Conservation (phyloP, 2,888 invertebrate species). For the Branchipolynoe longqiensis region DNA sequence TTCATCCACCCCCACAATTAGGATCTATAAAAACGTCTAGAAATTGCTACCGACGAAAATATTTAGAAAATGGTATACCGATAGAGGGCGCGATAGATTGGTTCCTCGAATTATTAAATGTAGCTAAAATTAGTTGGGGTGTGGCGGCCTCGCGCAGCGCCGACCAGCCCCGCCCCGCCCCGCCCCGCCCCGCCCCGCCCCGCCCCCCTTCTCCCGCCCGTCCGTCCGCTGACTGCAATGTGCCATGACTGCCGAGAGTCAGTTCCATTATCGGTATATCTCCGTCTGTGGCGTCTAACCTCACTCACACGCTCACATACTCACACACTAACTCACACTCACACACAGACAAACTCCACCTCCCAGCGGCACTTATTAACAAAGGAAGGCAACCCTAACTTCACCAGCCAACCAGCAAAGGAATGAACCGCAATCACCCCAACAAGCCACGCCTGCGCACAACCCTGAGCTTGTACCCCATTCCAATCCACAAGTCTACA, state of each 20-base stretch:
- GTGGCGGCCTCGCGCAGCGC: conserved; percentile 5
- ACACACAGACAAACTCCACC: background rate
- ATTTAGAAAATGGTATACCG: too few species aligned
- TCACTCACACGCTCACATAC: too few species aligned
- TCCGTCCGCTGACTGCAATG: conserved; percentile 9
- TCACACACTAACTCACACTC: too few species aligned
- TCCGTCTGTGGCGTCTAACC: conserved; percentile 17
- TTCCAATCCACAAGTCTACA: too few species aligned
- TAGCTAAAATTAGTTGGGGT: background rate
- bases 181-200: too few species aligned
- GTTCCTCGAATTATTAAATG: background rate
- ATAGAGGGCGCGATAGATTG: too few species aligned
- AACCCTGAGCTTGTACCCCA: too few species aligned
- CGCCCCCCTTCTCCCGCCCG: too few species aligned
- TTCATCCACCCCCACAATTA: background rate
- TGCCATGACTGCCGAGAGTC: conserved; percentile 52
- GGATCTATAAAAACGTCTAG: too few species aligned
- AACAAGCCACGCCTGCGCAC: too few species aligned
- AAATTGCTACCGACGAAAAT: too few species aligned
- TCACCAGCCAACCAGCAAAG: conserved; percentile 5
- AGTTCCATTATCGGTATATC: conserved; percentile 54
- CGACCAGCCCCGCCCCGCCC: too few species aligned
- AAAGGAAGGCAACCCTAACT: conserved; percentile 10
- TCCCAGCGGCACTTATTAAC: conserved; percentile 1
- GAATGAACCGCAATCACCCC: background rate